Evolutionary conservation across 2,113 vertebrate species (phyloP), one percentile per base, ranked within the genome.

Genomic region (Marcusenius ussheri): DNA sequence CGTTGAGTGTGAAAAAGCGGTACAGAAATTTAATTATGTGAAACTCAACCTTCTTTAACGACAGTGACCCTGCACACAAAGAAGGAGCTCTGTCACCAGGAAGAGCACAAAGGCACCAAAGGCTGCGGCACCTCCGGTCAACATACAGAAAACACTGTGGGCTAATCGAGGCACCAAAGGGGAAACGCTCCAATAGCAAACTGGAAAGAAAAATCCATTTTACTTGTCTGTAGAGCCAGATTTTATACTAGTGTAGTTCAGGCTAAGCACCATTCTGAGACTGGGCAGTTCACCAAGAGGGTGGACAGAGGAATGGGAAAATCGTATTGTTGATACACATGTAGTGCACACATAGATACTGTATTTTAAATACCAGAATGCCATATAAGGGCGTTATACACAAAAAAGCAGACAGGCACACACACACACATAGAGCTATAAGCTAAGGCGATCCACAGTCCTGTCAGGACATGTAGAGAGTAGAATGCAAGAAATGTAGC

Each of bases 401-500:
- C 39, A 45, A 21, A 47, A 46, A 84, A 47, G 3, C 83, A 50
- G n/a, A 35, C 10, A 11, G n/a, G 19, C 49, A 3, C 39, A 39
- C 39, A 89, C 24, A 39, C 53, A 58, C 88, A 47, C 3, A 74
- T 13, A 74, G 9, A 88, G 35, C 21, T 62, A 39, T 45, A 42
- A 70, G 17, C 90, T 27, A n/a, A 39, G 13, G 39, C 5, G n/a
- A 91, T 90, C 89, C 84, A 84, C 91, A 51, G 70, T 90, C 94
- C 66, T 93, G 95, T 92, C 91, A 89, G 91, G 90, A 94, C 95
- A 94, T 46, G 93, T 91, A 66, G 39, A 83, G 15, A 15, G n/a
- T 0, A 90, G 92, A 83, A 95, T 93, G 93, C 88, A n/a, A 89
- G 93, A 94, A 95, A 96, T 95, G 94, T 89, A 83, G 90, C 31